phyloP scores from a whole-genome alignment of 35 echinoderm and acorn worm genomes.

The Hemicentrotus pulcherrimus region DNA sequence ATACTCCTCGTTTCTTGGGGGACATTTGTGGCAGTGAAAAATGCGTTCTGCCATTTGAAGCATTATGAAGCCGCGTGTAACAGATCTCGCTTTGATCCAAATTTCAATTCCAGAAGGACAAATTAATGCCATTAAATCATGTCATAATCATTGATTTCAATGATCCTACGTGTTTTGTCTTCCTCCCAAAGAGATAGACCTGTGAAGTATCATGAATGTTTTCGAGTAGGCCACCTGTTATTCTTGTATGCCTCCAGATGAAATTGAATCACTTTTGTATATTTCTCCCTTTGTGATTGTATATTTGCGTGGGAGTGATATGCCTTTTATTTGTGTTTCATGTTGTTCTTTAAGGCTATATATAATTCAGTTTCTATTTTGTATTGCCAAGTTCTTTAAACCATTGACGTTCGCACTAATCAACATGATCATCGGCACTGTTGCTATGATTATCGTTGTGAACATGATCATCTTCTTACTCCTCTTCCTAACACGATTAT shows the following conservation, averaged over 20 bases:
- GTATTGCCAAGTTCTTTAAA: no score
- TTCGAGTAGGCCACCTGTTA: not conserved
- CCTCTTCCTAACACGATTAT: no score
- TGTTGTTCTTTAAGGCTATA: no score
- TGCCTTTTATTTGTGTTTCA: not conserved
- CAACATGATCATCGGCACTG: no score
- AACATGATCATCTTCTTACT: no score
- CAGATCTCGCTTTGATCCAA: conserved; percentile 8
- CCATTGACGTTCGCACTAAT: no score
- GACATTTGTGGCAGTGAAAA: not conserved
- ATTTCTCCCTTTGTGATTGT: no score
- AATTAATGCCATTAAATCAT: conserved; percentile 41
- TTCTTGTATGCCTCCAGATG: not conserved
- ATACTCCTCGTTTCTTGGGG: not conserved
- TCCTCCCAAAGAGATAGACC: not conserved
- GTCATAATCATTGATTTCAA: conserved; percentile 20
- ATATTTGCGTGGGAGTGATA: not conserved
- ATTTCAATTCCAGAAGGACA: conserved; percentile 28
- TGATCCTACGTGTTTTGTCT: not conserved
- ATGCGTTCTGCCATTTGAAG: not conserved
- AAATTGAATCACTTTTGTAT: not conserved
- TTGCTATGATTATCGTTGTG: no score
- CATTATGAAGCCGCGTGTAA: not conserved
- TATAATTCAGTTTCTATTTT: no score
- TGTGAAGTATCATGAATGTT: not conserved